These are phyloP conservation scores for Progne subis DNA, from an alignment of 2,113 vertebrate genomes.

Conservation along the genomic window DNA sequence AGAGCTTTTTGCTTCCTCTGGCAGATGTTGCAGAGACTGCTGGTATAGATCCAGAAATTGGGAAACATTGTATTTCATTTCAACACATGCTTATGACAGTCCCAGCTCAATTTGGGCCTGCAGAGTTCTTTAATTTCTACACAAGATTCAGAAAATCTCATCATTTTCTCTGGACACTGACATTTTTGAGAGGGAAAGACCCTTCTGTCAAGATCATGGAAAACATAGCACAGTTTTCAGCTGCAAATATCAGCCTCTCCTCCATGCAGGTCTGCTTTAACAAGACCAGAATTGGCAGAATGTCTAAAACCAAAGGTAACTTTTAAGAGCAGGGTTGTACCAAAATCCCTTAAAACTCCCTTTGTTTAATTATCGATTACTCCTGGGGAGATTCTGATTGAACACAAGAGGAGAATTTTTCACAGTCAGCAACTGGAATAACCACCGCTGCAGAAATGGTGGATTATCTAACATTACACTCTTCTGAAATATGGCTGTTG, in stretches of 20 bases:
- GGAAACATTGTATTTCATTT: background rate
- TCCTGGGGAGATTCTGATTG: background rate
- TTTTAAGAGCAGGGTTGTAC: background rate
- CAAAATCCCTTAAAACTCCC: background rate
- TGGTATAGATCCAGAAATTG: background rate
- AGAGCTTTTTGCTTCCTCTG: background rate
- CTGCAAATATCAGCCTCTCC: background rate
- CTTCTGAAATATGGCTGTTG: background rate
- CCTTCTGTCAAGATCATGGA: background rate
- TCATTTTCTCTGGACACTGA: background rate
- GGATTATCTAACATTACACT: background rate
- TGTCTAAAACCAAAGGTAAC: background rate
- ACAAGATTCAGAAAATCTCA: background rate
- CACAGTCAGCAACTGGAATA: background rate
- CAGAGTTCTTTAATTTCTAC: background rate
- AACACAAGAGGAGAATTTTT: background rate
- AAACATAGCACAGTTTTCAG: background rate
- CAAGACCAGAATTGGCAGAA: background rate
- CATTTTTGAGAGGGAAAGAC: background rate
- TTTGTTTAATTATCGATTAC: background rate
- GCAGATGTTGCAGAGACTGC: background rate
- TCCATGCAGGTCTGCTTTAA: background rate
- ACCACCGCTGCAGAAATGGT: fast-evolving
- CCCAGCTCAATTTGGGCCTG: background rate
- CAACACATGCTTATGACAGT: background rate